Evolutionary conservation across 2,113 vertebrate species (phyloP).

Genomic region (Arenaria interpres): DNA sequence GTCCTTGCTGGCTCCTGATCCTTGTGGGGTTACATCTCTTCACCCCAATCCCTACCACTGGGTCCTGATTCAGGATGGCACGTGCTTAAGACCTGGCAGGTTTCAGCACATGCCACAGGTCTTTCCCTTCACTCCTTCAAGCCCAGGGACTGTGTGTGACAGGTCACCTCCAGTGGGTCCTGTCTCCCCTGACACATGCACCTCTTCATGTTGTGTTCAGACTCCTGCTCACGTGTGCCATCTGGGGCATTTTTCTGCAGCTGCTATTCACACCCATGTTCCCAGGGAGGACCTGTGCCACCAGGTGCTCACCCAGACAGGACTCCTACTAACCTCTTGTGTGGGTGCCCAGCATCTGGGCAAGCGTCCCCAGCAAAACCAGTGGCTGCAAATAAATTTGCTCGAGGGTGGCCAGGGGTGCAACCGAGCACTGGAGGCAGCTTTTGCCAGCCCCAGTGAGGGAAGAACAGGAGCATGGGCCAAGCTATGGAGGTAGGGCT

Average conservation of each 20-base stretch:
- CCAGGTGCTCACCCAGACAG: no score
- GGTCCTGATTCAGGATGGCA: background rate
- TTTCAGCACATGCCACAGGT: background rate
- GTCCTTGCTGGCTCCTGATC: background rate
- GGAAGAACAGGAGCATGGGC: background rate
- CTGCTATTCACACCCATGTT: background rate
- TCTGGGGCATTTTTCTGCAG: background rate
- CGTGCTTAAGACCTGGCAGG: background rate
- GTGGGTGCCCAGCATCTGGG: background rate
- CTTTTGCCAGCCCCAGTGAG: background rate
- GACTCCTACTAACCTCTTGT: background rate
- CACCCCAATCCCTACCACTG: background rate
- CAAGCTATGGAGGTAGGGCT: background rate
- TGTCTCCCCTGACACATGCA: background rate
- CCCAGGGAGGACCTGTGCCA: background rate
- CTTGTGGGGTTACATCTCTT: background rate
- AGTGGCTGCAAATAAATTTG: background rate
- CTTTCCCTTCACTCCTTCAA: background rate
- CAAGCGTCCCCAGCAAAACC: background rate
- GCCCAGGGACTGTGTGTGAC: background rate
- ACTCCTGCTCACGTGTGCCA: background rate
- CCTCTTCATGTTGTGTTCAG: background rate
- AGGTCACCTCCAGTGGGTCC: background rate
- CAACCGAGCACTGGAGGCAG: rapidly evolving
- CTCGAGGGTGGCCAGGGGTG: background rate